These are phyloP conservation scores for Stichodactyla helianthus DNA, from an alignment of 64 coral and sea anemone species.

Conservation along the genomic window DNA sequence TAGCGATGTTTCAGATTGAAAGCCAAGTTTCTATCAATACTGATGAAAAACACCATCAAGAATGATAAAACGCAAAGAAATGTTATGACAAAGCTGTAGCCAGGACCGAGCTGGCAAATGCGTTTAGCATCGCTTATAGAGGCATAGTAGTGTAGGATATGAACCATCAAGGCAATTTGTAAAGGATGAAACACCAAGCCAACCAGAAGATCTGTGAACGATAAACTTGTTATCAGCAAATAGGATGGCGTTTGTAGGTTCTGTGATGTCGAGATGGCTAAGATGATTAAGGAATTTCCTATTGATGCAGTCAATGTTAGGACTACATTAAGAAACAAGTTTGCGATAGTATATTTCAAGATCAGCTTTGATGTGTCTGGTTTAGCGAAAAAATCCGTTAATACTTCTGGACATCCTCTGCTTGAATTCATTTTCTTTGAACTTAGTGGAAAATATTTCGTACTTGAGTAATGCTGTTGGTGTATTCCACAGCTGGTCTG, in stretches of 20 bases:
- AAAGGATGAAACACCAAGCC: conserved; percentile 1
- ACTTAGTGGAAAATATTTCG: too few relatives aligned
- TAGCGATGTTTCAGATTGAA: neutral
- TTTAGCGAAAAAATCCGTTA: too few relatives aligned
- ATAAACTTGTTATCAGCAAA: conserved; percentile 11
- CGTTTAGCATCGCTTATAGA: neutral
- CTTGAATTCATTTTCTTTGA: too few relatives aligned
- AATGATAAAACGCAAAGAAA: neutral
- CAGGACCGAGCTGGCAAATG: neutral
- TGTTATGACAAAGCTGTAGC: neutral
- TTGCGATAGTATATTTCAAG: neutral
- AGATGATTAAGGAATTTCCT: neutral
- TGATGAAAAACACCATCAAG: neutral
- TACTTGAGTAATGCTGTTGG: too few relatives aligned
- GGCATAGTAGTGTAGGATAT: neutral
- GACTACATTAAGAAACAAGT: neutral
- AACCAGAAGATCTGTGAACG: neutral
- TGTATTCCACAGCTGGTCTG: too few relatives aligned
- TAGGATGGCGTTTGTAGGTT: conserved; percentile 19
- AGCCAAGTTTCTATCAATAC: neutral
- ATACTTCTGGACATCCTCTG: too few relatives aligned
- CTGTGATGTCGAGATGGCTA: neutral
- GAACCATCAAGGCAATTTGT: neutral
- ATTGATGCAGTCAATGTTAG: neutral
- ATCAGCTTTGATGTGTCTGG: too few relatives aligned